Evolutionary conservation across 2,797 vertebrate genomes (phyloP).

Genomic region (Manis pentadactyla): DNA sequence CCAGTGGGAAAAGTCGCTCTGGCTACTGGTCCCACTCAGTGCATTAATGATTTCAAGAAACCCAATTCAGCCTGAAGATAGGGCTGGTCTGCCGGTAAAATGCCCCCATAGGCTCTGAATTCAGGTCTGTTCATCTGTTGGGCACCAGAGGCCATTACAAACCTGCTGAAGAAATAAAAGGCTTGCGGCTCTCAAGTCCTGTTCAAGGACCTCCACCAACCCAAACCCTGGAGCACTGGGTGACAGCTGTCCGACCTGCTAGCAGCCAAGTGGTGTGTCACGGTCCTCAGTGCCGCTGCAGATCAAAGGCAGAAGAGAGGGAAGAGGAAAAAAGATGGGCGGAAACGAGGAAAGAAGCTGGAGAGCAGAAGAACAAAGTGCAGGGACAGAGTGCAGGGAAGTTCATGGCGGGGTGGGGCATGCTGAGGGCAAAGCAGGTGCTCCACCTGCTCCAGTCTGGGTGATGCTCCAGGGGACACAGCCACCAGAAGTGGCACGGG

Average conservation of each 20-base stretch:
- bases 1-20: background rate
- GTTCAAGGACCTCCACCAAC: background rate
- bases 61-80: background rate
- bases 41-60: background rate
- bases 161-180: background rate
- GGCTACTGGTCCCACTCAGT: background rate
- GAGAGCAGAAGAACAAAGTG: background rate
- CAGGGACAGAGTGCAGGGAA: rapidly evolving
- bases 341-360: background rate
- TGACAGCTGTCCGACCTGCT: background rate
- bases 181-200: background rate
- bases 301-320: background rate
- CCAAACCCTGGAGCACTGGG: background rate
- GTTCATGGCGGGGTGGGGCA: no score
- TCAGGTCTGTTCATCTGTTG: background rate
- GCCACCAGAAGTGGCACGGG: background rate
- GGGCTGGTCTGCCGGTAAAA: background rate
- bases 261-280: rapidly evolving
- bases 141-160: background rate
- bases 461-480: background rate
- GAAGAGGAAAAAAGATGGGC: background rate
- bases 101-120: background rate
- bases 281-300: background rate
- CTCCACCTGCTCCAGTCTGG: background rate
- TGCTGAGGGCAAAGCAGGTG: no score